A percentile compares a stretch with the other conserved stretches of the same genome.
phyloP scores from a whole-genome alignment of 2,797 vertebrate species.

The Sebastes diploproa region DNA sequence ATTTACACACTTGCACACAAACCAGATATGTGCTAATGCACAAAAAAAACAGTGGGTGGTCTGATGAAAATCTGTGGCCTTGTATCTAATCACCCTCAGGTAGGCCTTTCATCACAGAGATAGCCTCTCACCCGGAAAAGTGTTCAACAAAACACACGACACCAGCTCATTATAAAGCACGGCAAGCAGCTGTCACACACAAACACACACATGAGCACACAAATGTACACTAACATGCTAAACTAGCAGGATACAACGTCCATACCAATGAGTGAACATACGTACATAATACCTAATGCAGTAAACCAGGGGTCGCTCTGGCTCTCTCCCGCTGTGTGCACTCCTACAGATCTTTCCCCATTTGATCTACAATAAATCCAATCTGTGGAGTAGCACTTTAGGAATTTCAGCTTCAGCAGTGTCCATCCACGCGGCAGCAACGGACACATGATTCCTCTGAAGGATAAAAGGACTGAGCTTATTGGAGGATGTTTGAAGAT shows the following conservation, averaged over 20 bases:
- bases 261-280: slow-evolving; percentile 7
- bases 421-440: slow-evolving; percentile 23
- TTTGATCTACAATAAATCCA: slow-evolving; percentile 53
- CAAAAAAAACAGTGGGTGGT: slow-evolving; percentile 55
- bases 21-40: slow-evolving; percentile 31
- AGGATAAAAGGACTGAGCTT: slow-evolving; percentile 60
- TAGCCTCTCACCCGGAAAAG: slow-evolving; percentile 47
- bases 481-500: slow-evolving; percentile 66
- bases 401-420: slow-evolving; percentile 34
- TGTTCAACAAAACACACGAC: slow-evolving; percentile 49
- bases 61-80: slow-evolving; percentile 62
- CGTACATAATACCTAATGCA: neutral
- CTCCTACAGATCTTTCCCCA: slow-evolving; percentile 34
- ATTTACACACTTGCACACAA: slow-evolving; percentile 18
- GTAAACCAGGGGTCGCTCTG: neutral
- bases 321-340: slow-evolving; percentile 28
- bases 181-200: slow-evolving; percentile 14
- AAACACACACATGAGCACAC: slow-evolving; percentile 21
- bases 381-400: slow-evolving; percentile 42
- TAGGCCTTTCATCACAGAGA: slow-evolving; percentile 69
- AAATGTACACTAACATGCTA: neutral
- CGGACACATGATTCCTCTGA: slow-evolving; percentile 33
- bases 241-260: slow-evolving; percentile 3
- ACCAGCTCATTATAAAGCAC: slow-evolving; percentile 49
- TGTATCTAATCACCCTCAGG: slow-evolving; percentile 72